Evolutionary conservation across 2,888 invertebrate species (phyloP), one percentile per base, ranked within the genome.

Genomic region (Meiosimyza platycephala): DNA sequence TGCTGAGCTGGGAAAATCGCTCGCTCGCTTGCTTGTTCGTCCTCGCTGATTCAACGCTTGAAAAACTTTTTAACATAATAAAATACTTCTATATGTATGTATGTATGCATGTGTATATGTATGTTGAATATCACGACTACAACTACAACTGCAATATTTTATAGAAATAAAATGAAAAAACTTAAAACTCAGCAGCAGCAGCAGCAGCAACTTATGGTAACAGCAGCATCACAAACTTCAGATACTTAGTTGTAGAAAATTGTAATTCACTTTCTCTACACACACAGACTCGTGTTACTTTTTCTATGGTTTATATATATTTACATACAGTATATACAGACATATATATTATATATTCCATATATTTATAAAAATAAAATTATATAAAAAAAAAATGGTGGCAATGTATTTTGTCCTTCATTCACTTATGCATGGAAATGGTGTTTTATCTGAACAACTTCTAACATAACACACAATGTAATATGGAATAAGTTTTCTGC

Each of bases 61-160:
- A 78, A 79, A 82, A 82, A 82, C 84, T 84, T 82, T 84, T 82
- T 84, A 82, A 84, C 83, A 82, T 84, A 82, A 82, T 83, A 83
- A 84, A 84, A 82, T 83, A 82, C 79, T 40, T 40, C 9, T 40
- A 40, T 40, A 40, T 40, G 40, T 40, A 40, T 40, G 40, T 40
- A 40, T 40, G 40, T 40, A 9, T 40, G 9, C 9, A 40, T 9
- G 2, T 4, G 9, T 40, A 9, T 40, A 6, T 7, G 40, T 40
- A 40, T 40, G 40, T 40, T 40, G 40, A 40, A 40, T 40, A 40
- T 9, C 40, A 40, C 9, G 40, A 40, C 40, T 40, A 40, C 40
- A 40, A 40, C 40, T 40, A 40, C 40, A 40, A 40, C 40, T 40
- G 9, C 9, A 40, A 40, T 40, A 40, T 40, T 40, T 40, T 40